Evolutionary conservation across 2,113 vertebrate species (phyloP).

Genomic region (Phocoena phocoena): DNA sequence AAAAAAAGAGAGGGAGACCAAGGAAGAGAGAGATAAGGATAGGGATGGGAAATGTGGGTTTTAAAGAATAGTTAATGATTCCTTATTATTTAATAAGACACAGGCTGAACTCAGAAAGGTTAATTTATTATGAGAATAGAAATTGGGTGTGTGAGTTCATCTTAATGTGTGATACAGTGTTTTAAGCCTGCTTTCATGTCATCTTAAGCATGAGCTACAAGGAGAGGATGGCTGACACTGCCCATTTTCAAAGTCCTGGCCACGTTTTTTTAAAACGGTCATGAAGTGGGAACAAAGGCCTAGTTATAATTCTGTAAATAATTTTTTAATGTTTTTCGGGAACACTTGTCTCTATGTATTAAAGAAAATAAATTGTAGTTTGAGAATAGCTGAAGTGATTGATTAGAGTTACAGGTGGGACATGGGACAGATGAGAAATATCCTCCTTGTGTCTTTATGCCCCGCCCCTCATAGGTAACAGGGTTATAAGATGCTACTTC

Average conservation of each 20-base stretch:
- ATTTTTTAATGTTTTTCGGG: background rate
- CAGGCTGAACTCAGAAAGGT: background rate
- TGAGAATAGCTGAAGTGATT: background rate
- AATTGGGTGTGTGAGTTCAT: background rate
- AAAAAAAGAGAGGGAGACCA: background rate
- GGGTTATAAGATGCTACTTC: background rate
- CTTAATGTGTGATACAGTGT: background rate
- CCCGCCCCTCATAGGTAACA: background rate
- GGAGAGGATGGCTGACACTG: background rate
- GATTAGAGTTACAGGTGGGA: background rate
- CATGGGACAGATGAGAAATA: background rate
- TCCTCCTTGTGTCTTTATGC: background rate
- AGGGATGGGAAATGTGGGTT: background rate
- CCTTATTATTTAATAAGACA: background rate
- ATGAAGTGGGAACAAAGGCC: background rate
- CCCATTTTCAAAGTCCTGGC: background rate
- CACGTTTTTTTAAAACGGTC: background rate
- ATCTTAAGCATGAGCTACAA: background rate
- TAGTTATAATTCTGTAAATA: background rate
- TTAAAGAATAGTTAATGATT: slow-evolving; percentile 1
- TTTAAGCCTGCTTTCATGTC: background rate
- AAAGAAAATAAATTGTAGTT: background rate
- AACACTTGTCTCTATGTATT: background rate
- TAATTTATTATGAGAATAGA: background rate
- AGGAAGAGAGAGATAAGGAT: background rate